Evolutionary conservation across 64 coral and sea anemone genomes (phyloP).

Genomic region (Orbicella faveolata): DNA sequence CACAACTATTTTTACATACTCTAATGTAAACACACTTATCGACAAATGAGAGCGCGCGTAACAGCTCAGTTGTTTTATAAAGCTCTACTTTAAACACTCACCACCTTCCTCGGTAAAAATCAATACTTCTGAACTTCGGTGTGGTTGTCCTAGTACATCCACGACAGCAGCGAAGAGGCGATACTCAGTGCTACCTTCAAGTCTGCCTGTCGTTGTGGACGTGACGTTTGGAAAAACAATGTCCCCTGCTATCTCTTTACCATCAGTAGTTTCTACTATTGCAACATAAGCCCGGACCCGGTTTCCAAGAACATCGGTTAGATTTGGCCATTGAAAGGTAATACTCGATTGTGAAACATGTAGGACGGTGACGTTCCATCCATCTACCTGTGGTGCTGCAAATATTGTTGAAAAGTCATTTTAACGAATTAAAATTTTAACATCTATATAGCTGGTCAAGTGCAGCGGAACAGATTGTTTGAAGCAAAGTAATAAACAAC

Average conservation of each 20-base stretch:
- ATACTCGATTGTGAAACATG: neutral
- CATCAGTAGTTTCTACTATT: neutral
- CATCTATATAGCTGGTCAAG: no score
- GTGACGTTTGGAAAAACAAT: neutral
- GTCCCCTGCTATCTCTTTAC: neutral
- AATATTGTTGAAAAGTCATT: neutral
- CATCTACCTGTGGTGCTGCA: neutral
- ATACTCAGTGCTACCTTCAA: neutral
- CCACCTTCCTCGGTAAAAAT: neutral
- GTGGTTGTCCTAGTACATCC: constrained; percentile 3
- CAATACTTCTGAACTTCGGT: neutral
- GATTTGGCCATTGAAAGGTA: neutral
- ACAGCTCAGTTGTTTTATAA: no score
- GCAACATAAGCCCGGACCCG: neutral
- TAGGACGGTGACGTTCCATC: constrained; percentile 1
- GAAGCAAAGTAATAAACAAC: no score
- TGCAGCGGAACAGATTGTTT: no score
- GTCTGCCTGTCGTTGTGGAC: neutral
- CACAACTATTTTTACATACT: no score
- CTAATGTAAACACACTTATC: no score
- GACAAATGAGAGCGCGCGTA: no score
- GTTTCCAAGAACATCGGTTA: neutral
- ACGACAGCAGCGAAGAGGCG: neutral
- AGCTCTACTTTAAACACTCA: neutral
- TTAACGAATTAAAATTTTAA: neutral